Evolutionary conservation across 2,888 invertebrate genomes (phyloP), one percentile per base, ranked within the genome.

Genomic region (Hirudinaria manillensis): DNA sequence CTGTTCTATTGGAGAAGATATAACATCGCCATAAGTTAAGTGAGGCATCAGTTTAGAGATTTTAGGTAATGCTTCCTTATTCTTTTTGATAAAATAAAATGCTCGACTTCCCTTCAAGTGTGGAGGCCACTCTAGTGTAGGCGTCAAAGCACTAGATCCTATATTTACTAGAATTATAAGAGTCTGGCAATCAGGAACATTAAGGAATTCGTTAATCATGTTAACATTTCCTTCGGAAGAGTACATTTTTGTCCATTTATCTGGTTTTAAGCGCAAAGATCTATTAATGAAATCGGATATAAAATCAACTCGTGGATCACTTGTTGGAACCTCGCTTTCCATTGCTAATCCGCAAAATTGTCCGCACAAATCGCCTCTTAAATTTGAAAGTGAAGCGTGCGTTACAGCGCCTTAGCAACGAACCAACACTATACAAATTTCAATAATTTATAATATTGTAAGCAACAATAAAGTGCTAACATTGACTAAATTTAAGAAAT

Each of bases 1-100:
- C 84, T 95, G 93, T 83, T 96, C 96, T 77, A 96, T 91, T 27
- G 95, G 90, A 81, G 92, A 90, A 75, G 92, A 91, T 3, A 94
- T 92, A 81, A 96, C 86, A 85, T 97, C 96, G 45, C 96, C 93
- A 86, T 88, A 87, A 77, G 93, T 89, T 1, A 94, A 87, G 82
- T 89, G 89, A 78, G 90, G 89, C 66, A 89, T 88, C 78, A 92
- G 80, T 55, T 81, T 80, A 36, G 81, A 80, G 77, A 86, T 85
- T 78, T 83, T 91, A 13, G 90, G 89, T 34, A 93, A 89, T 0
- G 89, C 86, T 73, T 84, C 89, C 10, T 89, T 87, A 4, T 87
- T 87, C 83, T 90, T 91, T 86, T 93, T 93, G 55, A 93, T 90
- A 83, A 92, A 94, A 84, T 91, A 94, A 73, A 85, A 85, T 2